These are phyloP conservation scores for Bombus superbus DNA, from an alignment of 1,140 invertebrate genomes.

Conservation along the genomic window DNA sequence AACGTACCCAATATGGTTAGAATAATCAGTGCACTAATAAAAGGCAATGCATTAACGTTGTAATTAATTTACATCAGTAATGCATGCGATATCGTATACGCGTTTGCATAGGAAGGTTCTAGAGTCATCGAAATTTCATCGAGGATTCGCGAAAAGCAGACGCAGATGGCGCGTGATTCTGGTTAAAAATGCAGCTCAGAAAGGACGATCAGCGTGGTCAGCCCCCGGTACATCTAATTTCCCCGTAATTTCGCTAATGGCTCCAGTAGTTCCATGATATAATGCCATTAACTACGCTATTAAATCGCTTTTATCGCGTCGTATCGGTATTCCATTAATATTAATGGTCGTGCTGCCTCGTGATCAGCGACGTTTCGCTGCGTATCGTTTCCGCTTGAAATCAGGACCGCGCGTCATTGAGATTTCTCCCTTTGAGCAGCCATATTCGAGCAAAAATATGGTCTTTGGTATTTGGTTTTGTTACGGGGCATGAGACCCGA, in stretches of 20 bases:
- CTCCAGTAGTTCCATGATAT: slow-evolving; percentile 52
- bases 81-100: not conserved
- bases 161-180: too few species aligned
- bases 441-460: not conserved
- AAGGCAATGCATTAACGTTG: not conserved
- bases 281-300: slow-evolving; percentile 63
- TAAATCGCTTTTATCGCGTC: slow-evolving; percentile 65
- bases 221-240: slow-evolving; percentile 48
- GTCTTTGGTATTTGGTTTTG: not conserved
- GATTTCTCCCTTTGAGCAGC: not conserved
- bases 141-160: not conserved
- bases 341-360: slow-evolving; percentile 47
- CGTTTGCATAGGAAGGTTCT: too few species aligned
- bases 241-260: slow-evolving; percentile 62
- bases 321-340: slow-evolving; percentile 67
- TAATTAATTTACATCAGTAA: slow-evolving; percentile 23
- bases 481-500: not conserved
- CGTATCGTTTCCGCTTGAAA: not conserved
- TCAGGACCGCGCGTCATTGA: not conserved
- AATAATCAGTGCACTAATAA: not conserved
- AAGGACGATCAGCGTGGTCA: not conserved
- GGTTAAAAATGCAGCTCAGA: slow-evolving; percentile 14
- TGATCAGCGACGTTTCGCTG: slow-evolving; percentile 45
- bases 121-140: slow-evolving; percentile 1
- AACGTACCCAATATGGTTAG: not conserved